Evolutionary conservation across 2,888 invertebrate genomes (phyloP), one percentile per base, ranked within the genome.

Genomic region (Tetragnatha montana): DNA sequence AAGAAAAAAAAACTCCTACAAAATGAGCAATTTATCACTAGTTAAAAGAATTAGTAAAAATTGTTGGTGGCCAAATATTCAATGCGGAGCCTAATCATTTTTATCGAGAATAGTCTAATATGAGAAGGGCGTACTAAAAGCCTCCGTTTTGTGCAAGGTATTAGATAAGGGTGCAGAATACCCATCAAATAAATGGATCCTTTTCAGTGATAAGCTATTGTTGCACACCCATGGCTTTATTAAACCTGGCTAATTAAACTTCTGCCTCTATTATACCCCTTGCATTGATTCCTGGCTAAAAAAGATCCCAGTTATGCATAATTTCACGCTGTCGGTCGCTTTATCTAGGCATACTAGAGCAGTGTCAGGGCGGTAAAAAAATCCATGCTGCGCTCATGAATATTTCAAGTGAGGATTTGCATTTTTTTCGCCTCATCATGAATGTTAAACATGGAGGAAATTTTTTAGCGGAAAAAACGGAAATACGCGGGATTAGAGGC

Each of bases 361-460:
- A 51, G 51, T 71, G 79, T 60, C n/a, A 19, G 8, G 14, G 80
- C 17, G 22, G 6, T 50, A 79, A 86, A 71, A 82, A 80, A 86
- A 74, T 80, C 17, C 68, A 14, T 71, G 86, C 78, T 60, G 60
- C 68, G 19, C 71, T 86, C 86, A 86, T 86, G 86, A 86, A 86
- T 86, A 86, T 86, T 86, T 86, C 80, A 86, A 60, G 73, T 10
- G 73, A 80, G 73, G 86, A 80, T 86, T 86, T 86, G 86, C 86
- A 86, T 86, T 86, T 86, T 86, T 86, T 86, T 80, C 35, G 35
- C 47, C 49, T 86, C 86, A 86, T 86, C 86, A 71, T 86, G 80
- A 80, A 86, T 86, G 86, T 86, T 86, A 86, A 86, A 86, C 86
- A 86, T 49, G 86, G 86, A 80, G 73, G 73, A 80, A 74, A 80